Conservation (phyloP, 2,888 invertebrate species). For the Pyrrhia umbra region DNA sequence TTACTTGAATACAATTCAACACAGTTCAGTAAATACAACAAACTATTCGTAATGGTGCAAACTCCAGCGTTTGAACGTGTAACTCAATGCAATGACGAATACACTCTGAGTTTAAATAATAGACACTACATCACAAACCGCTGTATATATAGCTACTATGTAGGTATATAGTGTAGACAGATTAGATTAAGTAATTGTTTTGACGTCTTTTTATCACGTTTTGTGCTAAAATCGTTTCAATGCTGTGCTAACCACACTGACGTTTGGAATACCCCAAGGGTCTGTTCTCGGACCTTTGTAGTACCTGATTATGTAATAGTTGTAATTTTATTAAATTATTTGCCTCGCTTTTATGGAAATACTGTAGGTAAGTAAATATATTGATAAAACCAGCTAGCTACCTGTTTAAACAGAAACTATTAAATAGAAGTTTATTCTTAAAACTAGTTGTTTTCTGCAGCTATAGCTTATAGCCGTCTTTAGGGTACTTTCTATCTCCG, state of each 20-base stretch:
- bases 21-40: background rate
- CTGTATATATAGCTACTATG: background rate
- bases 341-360: no score
- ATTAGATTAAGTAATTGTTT: background rate
- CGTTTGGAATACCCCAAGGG: background rate
- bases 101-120: constrained; percentile 7
- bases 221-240: background rate
- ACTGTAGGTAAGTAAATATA: no score
- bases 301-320: no score
- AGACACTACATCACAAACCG: background rate
- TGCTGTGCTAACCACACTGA: background rate
- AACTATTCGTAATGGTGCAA: no score
- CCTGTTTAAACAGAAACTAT: no score
- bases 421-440: no score
- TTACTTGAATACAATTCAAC: background rate
- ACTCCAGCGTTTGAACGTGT: constrained; percentile 21
- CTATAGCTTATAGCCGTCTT: no score
- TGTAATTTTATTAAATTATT: no score
- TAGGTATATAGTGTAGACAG: background rate
- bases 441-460: no score
- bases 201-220: background rate
- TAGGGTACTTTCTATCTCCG: no score
- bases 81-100: constrained; percentile 9
- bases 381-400: no score
- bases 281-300: background rate